phyloP scores from a whole-genome alignment of 2,797 vertebrate genomes.

The Aulostomus chinensis region DNA sequence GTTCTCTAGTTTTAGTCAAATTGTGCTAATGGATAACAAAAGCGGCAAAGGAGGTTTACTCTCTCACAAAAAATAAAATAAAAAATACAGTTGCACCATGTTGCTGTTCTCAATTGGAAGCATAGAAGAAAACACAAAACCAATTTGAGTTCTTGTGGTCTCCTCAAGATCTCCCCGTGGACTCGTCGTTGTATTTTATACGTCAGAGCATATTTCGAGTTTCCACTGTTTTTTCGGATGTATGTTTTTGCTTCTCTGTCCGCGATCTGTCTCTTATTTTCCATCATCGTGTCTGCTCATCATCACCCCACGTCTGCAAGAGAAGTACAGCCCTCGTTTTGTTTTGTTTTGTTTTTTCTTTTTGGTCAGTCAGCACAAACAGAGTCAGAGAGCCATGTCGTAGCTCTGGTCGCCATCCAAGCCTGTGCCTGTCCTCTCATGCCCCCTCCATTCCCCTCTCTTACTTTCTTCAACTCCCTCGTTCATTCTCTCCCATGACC shows the following conservation, averaged over 20 bases:
- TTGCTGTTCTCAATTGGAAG: slow-evolving; percentile 1
- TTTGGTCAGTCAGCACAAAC: slow-evolving; percentile 45
- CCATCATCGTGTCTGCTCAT: no score
- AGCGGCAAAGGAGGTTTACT: no score
- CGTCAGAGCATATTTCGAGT: slow-evolving; percentile 3
- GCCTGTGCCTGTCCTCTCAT: slow-evolving; percentile 41
- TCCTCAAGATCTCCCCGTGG: not conserved
- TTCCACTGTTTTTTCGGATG: slow-evolving; percentile 2
- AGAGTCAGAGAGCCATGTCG: slow-evolving; percentile 8
- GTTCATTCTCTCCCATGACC: slow-evolving; percentile 61
- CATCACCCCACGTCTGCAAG: no score
- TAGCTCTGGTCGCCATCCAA: slow-evolving; percentile 40
- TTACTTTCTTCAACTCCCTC: slow-evolving; percentile 14
- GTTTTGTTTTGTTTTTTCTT: no score
- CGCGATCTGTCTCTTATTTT: slow-evolving; percentile 35
- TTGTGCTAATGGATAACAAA: no score
- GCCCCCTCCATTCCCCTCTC: slow-evolving; percentile 21
- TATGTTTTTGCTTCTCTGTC: not conserved
- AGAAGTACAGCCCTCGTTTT: no score
- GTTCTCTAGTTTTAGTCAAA: no score
- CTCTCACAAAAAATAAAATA: no score
- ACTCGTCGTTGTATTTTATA: not conserved
- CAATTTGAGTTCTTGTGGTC: slow-evolving; percentile 5
- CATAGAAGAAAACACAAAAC: slow-evolving; percentile 5
- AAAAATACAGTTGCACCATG: no score